Conservation (phyloP, 2,888 invertebrate genomes). For the Chymomyza procnemis region DNA sequence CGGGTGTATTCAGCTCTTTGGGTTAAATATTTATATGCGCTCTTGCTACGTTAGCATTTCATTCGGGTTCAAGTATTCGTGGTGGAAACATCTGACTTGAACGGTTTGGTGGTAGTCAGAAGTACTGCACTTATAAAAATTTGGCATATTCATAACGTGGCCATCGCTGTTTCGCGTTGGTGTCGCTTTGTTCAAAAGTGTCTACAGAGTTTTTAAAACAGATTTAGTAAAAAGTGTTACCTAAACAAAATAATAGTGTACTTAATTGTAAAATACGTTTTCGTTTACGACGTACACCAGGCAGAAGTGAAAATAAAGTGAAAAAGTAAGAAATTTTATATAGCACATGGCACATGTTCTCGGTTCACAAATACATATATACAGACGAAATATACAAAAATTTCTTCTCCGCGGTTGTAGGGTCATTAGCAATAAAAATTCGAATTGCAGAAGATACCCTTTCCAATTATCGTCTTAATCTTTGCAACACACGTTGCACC, state of each 20-base stretch:
- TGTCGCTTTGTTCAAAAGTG: neutral
- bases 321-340: slow-evolving; percentile 1
- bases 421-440: slow-evolving; percentile 6
- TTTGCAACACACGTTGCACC: slow-evolving; percentile 41
- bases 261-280: neutral
- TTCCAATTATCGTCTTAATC: slow-evolving; percentile 7
- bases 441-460: neutral
- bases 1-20: neutral
- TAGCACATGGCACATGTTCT: slow-evolving; percentile 45
- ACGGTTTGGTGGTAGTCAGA: slow-evolving; percentile 13
- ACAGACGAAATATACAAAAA: neutral
- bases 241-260: neutral
- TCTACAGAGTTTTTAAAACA: neutral
- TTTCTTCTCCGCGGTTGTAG: slow-evolving; percentile 33
- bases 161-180: neutral
- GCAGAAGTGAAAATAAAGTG: slow-evolving; percentile 1
- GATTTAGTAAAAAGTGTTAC: slow-evolving; percentile 21
- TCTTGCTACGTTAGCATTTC: neutral
- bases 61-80: neutral
- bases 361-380: too few relatives aligned
- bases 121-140: slow-evolving; percentile 22
- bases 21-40: neutral
- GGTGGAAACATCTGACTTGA: neutral
- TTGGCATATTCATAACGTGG: slow-evolving; percentile 16
- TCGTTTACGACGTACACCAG: slow-evolving; percentile 12